A percentile compares a stretch with the other conserved stretches of the same genome.
These are phyloP conservation scores for Meloidogyne floridensis DNA, from an alignment of 1,140 invertebrate genomes.

Conservation along the genomic window DNA sequence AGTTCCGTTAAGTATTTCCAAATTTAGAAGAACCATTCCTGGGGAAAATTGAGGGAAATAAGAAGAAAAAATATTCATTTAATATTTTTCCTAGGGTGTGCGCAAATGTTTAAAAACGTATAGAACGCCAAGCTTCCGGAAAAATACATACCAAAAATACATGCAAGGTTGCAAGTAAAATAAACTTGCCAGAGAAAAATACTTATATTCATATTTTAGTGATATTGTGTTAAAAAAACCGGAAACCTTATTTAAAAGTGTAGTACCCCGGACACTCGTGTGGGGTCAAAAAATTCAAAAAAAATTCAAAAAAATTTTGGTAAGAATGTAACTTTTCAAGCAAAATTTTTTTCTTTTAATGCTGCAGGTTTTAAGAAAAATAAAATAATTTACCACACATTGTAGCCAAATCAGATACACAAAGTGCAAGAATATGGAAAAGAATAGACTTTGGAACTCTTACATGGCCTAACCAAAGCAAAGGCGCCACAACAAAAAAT, in stretches of 20 bases:
- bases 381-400: constrained; percentile 56
- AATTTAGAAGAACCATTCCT: constrained; percentile 62
- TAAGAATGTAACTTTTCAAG: too few relatives aligned
- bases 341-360: too few relatives aligned
- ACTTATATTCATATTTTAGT: too few relatives aligned
- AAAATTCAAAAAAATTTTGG: too few relatives aligned
- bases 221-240: too few relatives aligned
- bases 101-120: constrained; percentile 1
- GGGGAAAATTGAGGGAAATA: constrained; percentile 20
- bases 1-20: constrained; percentile 59
- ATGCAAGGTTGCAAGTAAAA: not conserved
- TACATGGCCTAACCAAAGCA: constrained; percentile 42
- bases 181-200: not conserved
- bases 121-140: not conserved
- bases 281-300: too few relatives aligned
- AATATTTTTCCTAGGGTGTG: not conserved
- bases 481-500: constrained; percentile 59
- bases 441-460: constrained; percentile 61
- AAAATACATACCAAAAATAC: not conserved
- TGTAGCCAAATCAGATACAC: constrained; percentile 60
- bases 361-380: too few relatives aligned
- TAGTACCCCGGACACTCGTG: too few relatives aligned
- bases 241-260: too few relatives aligned
- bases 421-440: constrained; percentile 62
- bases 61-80: constrained; percentile 12